Conservation (phyloP, 2,888 invertebrate species). For the Leptinotarsa haldemani region DNA sequence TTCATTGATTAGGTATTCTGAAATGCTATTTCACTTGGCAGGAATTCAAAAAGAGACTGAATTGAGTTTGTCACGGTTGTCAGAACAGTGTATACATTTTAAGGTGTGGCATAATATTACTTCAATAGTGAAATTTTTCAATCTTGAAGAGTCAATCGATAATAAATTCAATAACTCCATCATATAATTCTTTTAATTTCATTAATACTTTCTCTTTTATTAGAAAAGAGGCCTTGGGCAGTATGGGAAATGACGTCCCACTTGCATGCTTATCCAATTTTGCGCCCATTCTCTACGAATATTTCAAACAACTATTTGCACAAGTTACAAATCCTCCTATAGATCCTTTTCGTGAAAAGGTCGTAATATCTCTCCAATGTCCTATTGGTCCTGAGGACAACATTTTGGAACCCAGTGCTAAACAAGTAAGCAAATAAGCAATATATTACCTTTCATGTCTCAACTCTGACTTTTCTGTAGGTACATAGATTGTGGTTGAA, state of each 20-base stretch:
- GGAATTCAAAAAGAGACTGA: too few relatives aligned
- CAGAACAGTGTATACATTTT: too few relatives aligned
- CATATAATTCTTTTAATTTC: too few relatives aligned
- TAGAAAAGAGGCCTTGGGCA: conserved; percentile 97
- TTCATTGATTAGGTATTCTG: too few relatives aligned
- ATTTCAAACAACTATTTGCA: conserved; percentile 99
- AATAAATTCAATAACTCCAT: too few relatives aligned
- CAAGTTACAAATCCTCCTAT: conserved; percentile 99
- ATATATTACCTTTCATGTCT: background rate
- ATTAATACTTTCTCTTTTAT: background rate
- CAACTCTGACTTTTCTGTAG: conserved; percentile 29
- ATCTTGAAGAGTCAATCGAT: too few relatives aligned
- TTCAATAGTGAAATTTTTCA: too few relatives aligned
- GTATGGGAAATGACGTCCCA: conserved; percentile 99
- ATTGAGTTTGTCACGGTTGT: too few relatives aligned
- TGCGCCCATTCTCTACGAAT: conserved; percentile 94
- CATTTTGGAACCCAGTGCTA: conserved; percentile 87
- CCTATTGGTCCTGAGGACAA: conserved; percentile 98
- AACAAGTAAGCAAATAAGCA: conserved; percentile 69
- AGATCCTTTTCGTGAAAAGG: conserved; percentile 98
- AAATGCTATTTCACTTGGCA: too few relatives aligned
- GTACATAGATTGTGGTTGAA: conserved; percentile 88
- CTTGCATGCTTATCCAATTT: conserved; percentile 95
- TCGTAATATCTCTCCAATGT: conserved; percentile 98
- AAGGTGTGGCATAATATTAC: too few relatives aligned